Percentiles rank a stretch among this genome's conserved stretches.
These are phyloP conservation scores for Narcine bancroftii DNA, from an alignment of 2,113 vertebrate species.

Conservation along the genomic window DNA sequence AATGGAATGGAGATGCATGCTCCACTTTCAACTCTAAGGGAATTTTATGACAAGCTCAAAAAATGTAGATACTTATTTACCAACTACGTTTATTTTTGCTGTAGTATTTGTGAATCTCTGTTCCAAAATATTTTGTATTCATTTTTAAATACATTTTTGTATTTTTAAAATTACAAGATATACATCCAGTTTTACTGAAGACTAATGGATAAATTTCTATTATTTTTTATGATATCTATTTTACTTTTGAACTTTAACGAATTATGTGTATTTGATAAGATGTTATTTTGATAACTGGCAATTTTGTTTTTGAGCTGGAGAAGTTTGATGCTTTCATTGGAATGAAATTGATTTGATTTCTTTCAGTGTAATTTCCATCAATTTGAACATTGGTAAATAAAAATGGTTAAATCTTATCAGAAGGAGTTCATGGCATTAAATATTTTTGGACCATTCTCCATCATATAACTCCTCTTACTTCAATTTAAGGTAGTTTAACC, in stretches of 20 bases:
- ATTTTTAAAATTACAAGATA: conserved; percentile 24
- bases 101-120: not conserved
- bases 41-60: not conserved
- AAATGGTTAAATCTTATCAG: no score
- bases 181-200: conserved; percentile 5
- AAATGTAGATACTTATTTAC: no score
- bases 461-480: not conserved
- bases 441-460: not conserved
- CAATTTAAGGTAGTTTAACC: not conserved
- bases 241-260: not conserved
- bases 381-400: not conserved
- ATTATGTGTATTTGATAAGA: not conserved
- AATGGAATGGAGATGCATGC: not conserved
- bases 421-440: not conserved
- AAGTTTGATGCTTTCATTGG: not conserved
- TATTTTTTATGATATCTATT: not conserved
- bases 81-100: not conserved
- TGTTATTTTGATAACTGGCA: not conserved
- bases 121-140: not conserved
- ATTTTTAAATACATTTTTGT: conserved; percentile 27
- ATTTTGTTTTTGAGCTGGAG: not conserved
- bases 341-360: not conserved
- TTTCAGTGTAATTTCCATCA: not conserved
- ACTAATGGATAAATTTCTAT: conserved; percentile 23
- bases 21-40: not conserved